Evolutionary conservation across 1,140 invertebrate genomes (phyloP), one percentile per base, ranked within the genome.

Genomic region (Cardiocondyla obscurior): DNA sequence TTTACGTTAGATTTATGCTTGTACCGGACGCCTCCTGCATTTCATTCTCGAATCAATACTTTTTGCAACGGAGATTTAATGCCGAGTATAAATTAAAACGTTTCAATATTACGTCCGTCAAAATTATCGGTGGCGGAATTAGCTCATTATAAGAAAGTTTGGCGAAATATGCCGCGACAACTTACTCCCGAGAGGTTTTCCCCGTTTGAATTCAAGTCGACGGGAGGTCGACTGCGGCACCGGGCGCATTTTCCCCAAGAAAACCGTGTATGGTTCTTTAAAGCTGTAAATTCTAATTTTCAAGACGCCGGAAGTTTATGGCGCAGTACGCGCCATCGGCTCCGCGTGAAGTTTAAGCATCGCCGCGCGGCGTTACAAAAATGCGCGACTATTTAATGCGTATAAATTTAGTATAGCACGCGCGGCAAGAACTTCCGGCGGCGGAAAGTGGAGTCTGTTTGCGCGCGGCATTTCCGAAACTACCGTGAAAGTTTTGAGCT

Each of bases 401-500:
- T 67, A 69, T 79, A 79, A 79, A 79, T 79, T 69, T 53, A 22
- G 16, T 53, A 79, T 55, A 69, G 58, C 58, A 5, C 57, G 44
- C 46, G 33, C 30, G 53, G 69, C 42, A 39, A 53, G 44, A 82
- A 62, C 44, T 72, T 73, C 58, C 72, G 58, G 10, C 25, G 57
- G 19, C 33, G 33, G 39, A 49, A 70, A 69, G 64, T 53, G 67
- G 73, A 82, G 81, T 82, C 72, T 62, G 81, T 73, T 76, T 82
- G 72, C 25, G 81, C 70, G 57, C 72, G 53, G 55, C 57, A 62
- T 82, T 82, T 82, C 70, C 69, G 55, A 73, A 82, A 82, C 81
- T 76, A 62, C 57, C 42, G 36, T 74, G 81, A 76, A 82, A 82
- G 81, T 82, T 82, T 76, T 28, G 73, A 82, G 81, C 70, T 82